Conservation (phyloP, 2,797 vertebrate species). For the Tamandua tetradactyla region DNA sequence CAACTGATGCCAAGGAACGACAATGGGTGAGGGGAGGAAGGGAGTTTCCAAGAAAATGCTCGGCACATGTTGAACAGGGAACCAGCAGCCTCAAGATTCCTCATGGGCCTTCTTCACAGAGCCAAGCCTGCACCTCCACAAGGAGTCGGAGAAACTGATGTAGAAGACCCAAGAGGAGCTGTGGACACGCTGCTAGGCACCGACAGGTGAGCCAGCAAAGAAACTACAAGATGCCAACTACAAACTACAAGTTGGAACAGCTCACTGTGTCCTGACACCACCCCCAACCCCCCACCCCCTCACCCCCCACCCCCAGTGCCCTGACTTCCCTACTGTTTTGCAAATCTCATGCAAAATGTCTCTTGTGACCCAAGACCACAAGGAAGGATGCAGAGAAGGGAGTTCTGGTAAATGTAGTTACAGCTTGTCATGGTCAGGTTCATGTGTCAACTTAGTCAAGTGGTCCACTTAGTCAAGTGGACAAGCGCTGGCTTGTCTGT, state of each 20-base stretch:
- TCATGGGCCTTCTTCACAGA: not conserved
- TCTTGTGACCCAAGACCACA: not conserved
- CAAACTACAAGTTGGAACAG: not conserved
- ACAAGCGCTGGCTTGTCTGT: too few species aligned
- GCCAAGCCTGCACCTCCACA: not conserved
- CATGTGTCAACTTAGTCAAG: too few species aligned
- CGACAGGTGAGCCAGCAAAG: not conserved
- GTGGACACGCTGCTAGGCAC: fast-evolving
- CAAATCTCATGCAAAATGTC: not conserved
- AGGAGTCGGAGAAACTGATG: not conserved
- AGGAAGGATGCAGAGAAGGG: not conserved
- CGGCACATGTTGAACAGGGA: not conserved
- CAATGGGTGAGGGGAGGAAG: not conserved
- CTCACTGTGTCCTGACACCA: not conserved
- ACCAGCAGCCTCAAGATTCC: not conserved
- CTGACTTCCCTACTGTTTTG: not conserved
- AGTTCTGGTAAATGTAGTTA: not conserved
- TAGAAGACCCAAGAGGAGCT: not conserved
- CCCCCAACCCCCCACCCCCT: too few species aligned
- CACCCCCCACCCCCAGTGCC: too few species aligned
- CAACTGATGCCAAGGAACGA: not conserved
- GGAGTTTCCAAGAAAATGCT: not conserved
- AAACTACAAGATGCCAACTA: fast-evolving
- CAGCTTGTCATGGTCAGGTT: too few species aligned
- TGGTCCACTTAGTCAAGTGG: too few species aligned